Conservation (phyloP, 2,797 vertebrate genomes). For the Pseudochaenichthys georgianus region DNA sequence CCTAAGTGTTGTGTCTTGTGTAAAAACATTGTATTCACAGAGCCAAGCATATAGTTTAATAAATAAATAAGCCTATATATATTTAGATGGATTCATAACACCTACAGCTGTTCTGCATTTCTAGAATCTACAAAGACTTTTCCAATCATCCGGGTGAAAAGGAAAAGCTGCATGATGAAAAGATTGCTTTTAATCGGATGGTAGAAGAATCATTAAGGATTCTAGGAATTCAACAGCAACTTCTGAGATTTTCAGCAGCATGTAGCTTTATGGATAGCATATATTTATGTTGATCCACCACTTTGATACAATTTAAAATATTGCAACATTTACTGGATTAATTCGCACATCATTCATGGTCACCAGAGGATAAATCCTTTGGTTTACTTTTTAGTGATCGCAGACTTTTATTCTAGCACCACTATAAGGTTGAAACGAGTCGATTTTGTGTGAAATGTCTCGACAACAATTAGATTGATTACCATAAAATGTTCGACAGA, state of each 20-base stretch:
- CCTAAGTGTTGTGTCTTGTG: neutral
- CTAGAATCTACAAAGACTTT: neutral
- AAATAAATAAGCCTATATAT: too few relatives aligned
- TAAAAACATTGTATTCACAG: neutral
- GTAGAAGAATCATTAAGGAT: neutral
- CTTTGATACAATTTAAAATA: neutral
- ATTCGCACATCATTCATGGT: neutral
- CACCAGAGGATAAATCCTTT: neutral
- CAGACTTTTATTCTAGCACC: too few relatives aligned
- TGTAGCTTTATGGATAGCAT: too few relatives aligned
- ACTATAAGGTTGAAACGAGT: too few relatives aligned
- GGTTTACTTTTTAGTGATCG: neutral
- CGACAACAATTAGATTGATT: too few relatives aligned
- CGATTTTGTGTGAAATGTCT: too few relatives aligned
- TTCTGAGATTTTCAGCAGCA: too few relatives aligned
- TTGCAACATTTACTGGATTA: neutral
- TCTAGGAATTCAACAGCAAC: too few relatives aligned
- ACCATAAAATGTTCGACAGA: too few relatives aligned
- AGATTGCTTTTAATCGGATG: neutral
- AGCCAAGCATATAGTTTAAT: too few relatives aligned
- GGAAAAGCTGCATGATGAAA: neutral
- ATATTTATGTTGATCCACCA: too few relatives aligned
- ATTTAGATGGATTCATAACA: neutral
- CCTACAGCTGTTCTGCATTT: neutral
- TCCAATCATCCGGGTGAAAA: slow-evolving; percentile 4